Base-by-base conservation (phyloP, 1,140 invertebrate species). In the Trachymyrmex cornetzi region DNA sequence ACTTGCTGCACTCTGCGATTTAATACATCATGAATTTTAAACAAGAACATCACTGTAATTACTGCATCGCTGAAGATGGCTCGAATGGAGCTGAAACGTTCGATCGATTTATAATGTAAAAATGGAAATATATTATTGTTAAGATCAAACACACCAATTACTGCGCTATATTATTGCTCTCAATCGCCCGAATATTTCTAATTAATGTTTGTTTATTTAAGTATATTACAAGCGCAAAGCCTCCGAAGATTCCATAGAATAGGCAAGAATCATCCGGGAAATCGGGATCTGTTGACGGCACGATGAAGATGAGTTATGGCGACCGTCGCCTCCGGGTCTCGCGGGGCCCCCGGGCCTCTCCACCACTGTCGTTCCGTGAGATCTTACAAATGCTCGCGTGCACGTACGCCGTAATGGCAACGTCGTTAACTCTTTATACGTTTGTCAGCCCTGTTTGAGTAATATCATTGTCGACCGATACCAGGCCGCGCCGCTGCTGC, bases 331-430 rank as follows among this genome's bases (percentile, higher is more conserved):
- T 85, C 85, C 80, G 88, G 92, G 80, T 85, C 85, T 82, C 63
- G 38, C 79, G 59, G 57, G 44, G 12, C 50, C 11, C 12, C 38
- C 30, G 34, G 77, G 30, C 11, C 89, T 69, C 64, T 44, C 85
- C 89, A 74, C 53, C 57, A 22, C 22, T 53, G 38, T 88, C 79
- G 48, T 69, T 84, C 79, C 85, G 34, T 50, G 77, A 63, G 72
- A 85, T 90, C 87, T 92, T 91, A 88, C 75, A 90, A 93, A 92
- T 67, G 91, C 87, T 93, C 90, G 92, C 91, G 92, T 93, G 91
- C 88, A 77, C 74, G 77, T 79, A 77, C 80, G 77, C 77, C 81
- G 87, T 92, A 90, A 93, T 87, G 82, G 87, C 89, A 75, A 50
- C 86, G 85, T 93, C 92, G 88, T 93, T 92, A 90, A 86, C 87